phyloP scores from a whole-genome alignment of 2,797 vertebrate species.

The Erithacus rubecula region DNA sequence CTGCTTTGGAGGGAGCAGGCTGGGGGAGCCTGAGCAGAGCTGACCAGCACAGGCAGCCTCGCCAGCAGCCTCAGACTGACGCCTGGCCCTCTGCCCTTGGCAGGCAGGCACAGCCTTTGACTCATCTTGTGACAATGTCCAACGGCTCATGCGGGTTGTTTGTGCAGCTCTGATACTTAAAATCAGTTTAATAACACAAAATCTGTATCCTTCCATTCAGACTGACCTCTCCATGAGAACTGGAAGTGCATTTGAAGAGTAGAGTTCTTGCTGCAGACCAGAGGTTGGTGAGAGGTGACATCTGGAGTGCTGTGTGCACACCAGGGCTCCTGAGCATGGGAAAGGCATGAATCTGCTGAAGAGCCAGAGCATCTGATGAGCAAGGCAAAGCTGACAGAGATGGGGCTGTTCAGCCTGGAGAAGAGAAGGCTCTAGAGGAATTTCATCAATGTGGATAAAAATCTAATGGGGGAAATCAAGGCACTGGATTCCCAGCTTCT shows the following conservation, averaged over 20 bases:
- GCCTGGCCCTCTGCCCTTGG: not conserved
- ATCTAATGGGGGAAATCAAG: not conserved
- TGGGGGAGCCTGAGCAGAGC: not conserved
- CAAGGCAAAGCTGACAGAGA: not conserved
- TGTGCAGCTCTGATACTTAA: not conserved
- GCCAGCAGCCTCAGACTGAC: not conserved
- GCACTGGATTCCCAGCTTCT: not conserved
- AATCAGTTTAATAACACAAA: not conserved
- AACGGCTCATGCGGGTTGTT: not conserved
- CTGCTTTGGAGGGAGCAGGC: not conserved
- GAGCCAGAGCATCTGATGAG: not conserved
- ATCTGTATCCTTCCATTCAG: not conserved
- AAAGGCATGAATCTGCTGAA: not conserved
- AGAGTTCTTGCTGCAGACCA: not conserved
- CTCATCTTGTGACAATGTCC: not conserved
- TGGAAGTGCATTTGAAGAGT: not conserved
- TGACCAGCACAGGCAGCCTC: not conserved
- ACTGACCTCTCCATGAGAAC: not conserved
- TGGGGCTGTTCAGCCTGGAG: not conserved
- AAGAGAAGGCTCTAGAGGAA: not conserved
- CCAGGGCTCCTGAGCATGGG: not conserved
- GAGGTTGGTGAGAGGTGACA: not conserved
- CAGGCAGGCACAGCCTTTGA: not conserved
- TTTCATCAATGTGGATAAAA: not conserved
- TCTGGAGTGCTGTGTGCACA: not conserved